phyloP scores from a whole-genome alignment of 2,113 vertebrate species.

The Heliornis fulica region DNA sequence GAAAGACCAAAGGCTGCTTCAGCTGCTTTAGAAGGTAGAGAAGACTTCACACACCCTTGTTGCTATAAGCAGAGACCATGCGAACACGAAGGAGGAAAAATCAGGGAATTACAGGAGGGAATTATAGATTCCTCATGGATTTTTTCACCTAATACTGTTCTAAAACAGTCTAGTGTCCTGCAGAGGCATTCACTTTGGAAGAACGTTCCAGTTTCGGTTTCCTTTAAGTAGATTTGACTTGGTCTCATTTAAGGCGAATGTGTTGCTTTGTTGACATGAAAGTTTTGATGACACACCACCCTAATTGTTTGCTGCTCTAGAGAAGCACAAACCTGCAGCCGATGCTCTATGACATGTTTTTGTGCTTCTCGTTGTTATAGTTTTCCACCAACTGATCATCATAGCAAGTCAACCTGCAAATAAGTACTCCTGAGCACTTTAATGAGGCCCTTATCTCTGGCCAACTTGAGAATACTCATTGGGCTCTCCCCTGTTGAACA shows the following conservation, averaged over 20 bases:
- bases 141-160: not conserved
- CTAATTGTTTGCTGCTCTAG: constrained; percentile 78
- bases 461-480: constrained; percentile 51
- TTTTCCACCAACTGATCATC: constrained; percentile 69
- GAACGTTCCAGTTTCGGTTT: not conserved
- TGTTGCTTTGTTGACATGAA: constrained; percentile 74
- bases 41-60: not conserved
- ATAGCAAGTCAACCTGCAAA: constrained; percentile 76
- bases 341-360: constrained; percentile 73
- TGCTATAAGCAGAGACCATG: not conserved
- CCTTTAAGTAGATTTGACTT: constrained; percentile 71
- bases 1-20: not conserved
- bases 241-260: constrained; percentile 66
- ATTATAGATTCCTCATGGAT: not conserved
- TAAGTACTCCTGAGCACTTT: constrained; percentile 67
- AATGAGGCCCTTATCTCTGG: constrained; percentile 73
- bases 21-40: not conserved
- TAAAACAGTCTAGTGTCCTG: not conserved
- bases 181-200: not conserved
- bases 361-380: constrained; percentile 48
- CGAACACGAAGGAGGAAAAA: not conserved
- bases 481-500: constrained; percentile 59
- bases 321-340: constrained; percentile 62
- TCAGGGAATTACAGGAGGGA: not conserved
- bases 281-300: constrained; percentile 72